Evolutionary conservation across 2,113 vertebrate genomes (phyloP).

Genomic region (Pterocles burchelli): DNA sequence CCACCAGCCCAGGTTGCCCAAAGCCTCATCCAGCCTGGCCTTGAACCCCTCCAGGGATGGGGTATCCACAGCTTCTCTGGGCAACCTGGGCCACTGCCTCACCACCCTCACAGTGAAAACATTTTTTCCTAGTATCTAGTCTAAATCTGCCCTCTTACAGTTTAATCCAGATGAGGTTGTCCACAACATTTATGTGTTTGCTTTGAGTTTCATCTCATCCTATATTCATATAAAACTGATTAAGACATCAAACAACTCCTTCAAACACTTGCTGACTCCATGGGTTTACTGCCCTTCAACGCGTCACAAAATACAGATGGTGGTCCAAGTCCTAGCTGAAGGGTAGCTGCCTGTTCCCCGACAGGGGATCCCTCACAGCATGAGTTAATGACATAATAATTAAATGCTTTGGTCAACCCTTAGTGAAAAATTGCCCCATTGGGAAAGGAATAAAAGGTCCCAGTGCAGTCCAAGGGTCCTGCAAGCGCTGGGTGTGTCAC

Average conservation of each 20-base stretch:
- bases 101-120: too few relatives aligned
- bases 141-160: too few relatives aligned
- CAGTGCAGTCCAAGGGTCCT: background rate
- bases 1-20: too few relatives aligned
- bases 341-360: background rate
- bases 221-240: background rate
- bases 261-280: background rate
- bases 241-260: background rate
- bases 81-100: too few relatives aligned
- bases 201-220: background rate
- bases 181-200: background rate
- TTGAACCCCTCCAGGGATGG: too few relatives aligned
- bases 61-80: too few relatives aligned
- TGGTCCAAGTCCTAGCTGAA: background rate
- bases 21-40: too few relatives aligned
- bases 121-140: too few relatives aligned
- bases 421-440: background rate
- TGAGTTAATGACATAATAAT: background rate
- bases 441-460: background rate
- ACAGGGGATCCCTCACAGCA: background rate
- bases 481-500: rapidly evolving
- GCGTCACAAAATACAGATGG: background rate
- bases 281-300: background rate
- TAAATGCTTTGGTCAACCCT: background rate
- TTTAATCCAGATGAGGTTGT: background rate